Conservation (phyloP, 2,797 vertebrate genomes). For the Sphenopsis melanotis region DNA sequence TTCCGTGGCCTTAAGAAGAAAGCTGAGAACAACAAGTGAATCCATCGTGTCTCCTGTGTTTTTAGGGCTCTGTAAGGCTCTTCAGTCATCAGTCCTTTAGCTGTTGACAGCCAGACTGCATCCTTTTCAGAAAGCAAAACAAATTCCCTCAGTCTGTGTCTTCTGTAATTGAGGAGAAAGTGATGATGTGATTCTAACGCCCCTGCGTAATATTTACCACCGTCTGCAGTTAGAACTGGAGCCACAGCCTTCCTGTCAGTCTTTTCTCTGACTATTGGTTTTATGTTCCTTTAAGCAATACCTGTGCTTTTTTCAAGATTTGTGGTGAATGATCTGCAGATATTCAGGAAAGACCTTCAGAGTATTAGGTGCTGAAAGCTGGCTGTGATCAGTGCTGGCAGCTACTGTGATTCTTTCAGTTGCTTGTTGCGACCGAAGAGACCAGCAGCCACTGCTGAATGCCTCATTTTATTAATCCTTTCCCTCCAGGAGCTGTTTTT, state of each 20-base stretch:
- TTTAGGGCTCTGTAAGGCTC: neutral
- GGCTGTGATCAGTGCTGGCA: neutral
- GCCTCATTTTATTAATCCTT: slow-evolving; percentile 62
- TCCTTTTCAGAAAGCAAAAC: neutral
- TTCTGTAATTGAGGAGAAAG: neutral
- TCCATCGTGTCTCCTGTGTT: neutral
- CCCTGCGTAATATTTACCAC: neutral
- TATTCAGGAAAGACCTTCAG: neutral
- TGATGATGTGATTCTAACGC: neutral
- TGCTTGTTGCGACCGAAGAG: slow-evolving; percentile 16
- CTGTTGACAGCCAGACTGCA: neutral
- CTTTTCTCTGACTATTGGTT: neutral
- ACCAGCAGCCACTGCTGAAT: slow-evolving; percentile 24
- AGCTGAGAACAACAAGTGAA: neutral
- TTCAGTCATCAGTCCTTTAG: neutral
- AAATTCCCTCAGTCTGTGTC: neutral
- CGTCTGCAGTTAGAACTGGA: neutral
- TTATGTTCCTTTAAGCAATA: neutral
- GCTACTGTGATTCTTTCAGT: neutral
- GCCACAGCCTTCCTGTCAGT: neutral
- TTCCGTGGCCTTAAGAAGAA: neutral
- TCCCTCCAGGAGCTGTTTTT: slow-evolving; percentile 63
- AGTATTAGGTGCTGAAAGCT: neutral
- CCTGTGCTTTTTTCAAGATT: neutral
- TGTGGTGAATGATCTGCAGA: neutral